A percentile compares a stretch with the other conserved stretches of the same genome.
These are phyloP conservation scores for Orussus abietinus DNA, from an alignment of 1,140 invertebrate species.

Conservation along the genomic window DNA sequence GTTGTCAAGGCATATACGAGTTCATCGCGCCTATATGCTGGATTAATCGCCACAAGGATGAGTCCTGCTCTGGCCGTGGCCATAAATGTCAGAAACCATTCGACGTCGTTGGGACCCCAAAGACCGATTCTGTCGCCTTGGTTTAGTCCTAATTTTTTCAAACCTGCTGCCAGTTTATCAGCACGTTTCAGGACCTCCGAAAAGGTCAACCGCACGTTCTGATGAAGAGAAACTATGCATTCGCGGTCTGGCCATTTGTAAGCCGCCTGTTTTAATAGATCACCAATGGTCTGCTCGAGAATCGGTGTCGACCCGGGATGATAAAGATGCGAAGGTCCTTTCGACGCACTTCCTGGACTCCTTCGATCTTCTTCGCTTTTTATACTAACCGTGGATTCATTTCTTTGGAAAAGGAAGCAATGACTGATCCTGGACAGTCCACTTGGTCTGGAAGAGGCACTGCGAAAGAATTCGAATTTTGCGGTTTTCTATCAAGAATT, in stretches of 20 bases:
- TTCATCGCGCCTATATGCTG: conserved; percentile 73
- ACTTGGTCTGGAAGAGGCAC: too few relatives aligned
- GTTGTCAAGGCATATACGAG: conserved; percentile 77
- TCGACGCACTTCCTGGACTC: too few relatives aligned
- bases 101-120: conserved; percentile 81
- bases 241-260: conserved; percentile 57
- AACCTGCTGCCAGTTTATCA: conserved; percentile 76
- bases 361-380: too few relatives aligned
- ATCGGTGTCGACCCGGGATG: conserved; percentile 58
- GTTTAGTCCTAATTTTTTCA: conserved; percentile 71
- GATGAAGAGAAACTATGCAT: conserved; percentile 60
- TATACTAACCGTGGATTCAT: too few relatives aligned
- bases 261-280: conserved; percentile 57
- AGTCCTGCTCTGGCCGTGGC: conserved; percentile 79
- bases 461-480: too few relatives aligned
- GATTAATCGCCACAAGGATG: conserved; percentile 82
- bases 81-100: conserved; percentile 78
- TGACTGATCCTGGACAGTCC: too few relatives aligned
- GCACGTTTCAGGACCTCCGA: conserved; percentile 61
- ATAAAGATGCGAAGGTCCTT: conserved; percentile 44
- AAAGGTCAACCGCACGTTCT: conserved; percentile 62
- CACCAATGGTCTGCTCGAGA: conserved; percentile 60
- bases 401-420: too few relatives aligned
- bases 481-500: too few relatives aligned
- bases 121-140: conserved; percentile 82